These are phyloP conservation scores for Helicoverpa assulta DNA, from an alignment of 2,888 invertebrate genomes.

Conservation along the genomic window DNA sequence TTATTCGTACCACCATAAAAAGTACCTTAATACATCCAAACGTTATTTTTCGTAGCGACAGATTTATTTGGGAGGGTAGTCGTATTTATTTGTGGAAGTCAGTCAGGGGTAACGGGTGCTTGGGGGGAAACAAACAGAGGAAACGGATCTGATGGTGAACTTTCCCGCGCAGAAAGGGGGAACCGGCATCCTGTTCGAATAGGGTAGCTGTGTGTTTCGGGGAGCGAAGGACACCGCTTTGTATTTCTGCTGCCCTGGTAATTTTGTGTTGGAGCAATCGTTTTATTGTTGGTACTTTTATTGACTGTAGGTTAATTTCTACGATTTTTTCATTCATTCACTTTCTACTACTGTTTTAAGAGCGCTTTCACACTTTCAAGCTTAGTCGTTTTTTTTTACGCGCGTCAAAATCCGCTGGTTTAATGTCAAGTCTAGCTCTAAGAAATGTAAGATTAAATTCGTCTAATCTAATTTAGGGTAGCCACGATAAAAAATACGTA, in stretches of 20 bases:
- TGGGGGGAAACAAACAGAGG: conserved; percentile 85
- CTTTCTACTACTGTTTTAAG: too few relatives aligned
- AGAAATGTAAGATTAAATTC: too few relatives aligned
- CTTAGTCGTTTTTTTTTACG: too few relatives aligned
- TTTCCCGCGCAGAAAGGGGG: conserved; percentile 84
- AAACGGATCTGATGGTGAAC: conserved; percentile 84
- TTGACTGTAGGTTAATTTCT: background rate
- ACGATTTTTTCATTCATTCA: too few relatives aligned
- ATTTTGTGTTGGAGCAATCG: conserved; percentile 11
- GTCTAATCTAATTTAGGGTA: too few relatives aligned
- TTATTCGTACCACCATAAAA: conserved; percentile 28
- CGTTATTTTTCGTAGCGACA: conserved; percentile 78
- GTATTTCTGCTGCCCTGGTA: conserved; percentile 10
- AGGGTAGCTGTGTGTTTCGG: conserved; percentile 71
- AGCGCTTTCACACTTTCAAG: too few relatives aligned
- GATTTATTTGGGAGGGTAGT: conserved; percentile 81
- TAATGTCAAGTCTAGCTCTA: too few relatives aligned
- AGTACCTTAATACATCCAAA: conserved; percentile 62
- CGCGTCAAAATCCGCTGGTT: too few relatives aligned
- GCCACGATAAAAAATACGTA: too few relatives aligned
- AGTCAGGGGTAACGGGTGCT: conserved; percentile 71
- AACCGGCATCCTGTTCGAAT: conserved; percentile 71
- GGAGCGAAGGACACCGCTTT: conserved; percentile 35
- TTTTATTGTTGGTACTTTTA: conserved; percentile 21
- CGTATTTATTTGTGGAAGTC: conserved; percentile 83